A percentile compares a stretch with the other conserved stretches of the same genome.
phyloP scores from a whole-genome alignment of 2,797 vertebrate genomes.

The Champsocephalus esox region DNA sequence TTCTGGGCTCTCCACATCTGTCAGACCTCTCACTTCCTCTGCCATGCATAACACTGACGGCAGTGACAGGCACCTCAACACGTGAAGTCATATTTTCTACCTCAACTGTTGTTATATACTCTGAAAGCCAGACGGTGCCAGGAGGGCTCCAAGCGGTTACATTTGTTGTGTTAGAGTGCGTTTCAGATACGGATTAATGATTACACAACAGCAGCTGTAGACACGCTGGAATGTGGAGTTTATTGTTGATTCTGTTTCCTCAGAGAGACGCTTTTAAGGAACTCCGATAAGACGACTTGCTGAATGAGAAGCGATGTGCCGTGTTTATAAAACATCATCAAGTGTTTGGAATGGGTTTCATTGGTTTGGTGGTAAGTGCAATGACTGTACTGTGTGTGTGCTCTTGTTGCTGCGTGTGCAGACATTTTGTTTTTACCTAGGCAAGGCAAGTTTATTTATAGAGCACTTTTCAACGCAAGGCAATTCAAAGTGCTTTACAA shows the following conservation, averaged over 20 bases:
- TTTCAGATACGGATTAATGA: neutral
- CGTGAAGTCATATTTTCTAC: conserved; percentile 2
- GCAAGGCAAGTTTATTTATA: too few species aligned
- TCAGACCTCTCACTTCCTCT: conserved; percentile 41
- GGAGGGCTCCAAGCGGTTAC: neutral
- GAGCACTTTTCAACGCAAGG: too few species aligned
- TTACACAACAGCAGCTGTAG: conserved; percentile 36
- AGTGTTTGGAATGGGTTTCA: conserved; percentile 16
- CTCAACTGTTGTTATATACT: neutral
- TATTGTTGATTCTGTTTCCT: conserved; percentile 33
- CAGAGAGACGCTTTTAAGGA: conserved; percentile 28
- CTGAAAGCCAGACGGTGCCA: neutral
- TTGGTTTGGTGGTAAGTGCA: neutral
- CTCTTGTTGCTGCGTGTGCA: too few species aligned
- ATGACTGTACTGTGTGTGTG: neutral
- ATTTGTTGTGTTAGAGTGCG: conserved; percentile 28
- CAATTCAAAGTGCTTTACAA: too few species aligned
- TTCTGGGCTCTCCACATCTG: conserved; percentile 28
- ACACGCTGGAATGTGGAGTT: conserved; percentile 4
- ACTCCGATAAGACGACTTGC: conserved; percentile 34
- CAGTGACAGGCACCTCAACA: conserved; percentile 17
- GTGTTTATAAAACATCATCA: conserved; percentile 40
- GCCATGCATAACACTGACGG: neutral
- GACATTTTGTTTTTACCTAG: neutral
- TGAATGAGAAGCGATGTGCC: conserved; percentile 22